Percentiles rank a stretch among this genome's conserved stretches.
Conservation (phyloP, 2,113 vertebrate species). For the Columba livia region DNA sequence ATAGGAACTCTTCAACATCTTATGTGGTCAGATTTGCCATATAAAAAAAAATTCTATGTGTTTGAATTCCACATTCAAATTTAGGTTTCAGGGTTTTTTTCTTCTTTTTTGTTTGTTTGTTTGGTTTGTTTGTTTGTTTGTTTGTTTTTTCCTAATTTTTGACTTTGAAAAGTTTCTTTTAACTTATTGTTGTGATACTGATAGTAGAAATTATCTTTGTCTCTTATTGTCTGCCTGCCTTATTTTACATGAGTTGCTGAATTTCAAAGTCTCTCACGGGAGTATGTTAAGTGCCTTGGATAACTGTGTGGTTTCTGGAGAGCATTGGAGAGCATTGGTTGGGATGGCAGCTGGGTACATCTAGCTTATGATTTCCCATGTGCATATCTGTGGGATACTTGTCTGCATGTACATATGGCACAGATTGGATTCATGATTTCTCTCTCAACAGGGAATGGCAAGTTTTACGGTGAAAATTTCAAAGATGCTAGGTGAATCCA, state of each 20-base stretch:
- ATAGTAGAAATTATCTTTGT: not conserved
- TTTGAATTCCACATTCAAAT: not conserved
- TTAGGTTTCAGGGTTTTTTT: not conserved
- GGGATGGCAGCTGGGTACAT: not conserved
- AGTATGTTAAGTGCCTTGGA: not conserved
- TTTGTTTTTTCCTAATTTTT: not conserved
- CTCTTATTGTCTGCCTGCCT: not conserved
- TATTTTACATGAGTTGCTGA: not conserved
- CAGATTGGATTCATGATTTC: not conserved
- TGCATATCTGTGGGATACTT: not conserved
- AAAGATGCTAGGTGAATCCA: not conserved
- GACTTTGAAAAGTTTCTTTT: not conserved
- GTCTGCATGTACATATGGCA: not conserved
- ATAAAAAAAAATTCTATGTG: not conserved
- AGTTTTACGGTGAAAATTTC: not conserved
- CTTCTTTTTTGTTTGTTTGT: too few species aligned
- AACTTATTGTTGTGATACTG: not conserved
- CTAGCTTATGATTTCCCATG: not conserved
- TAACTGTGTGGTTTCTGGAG: not conserved
- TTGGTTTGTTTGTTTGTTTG: too few species aligned
- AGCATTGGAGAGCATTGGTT: not conserved
- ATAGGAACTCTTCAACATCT: not conserved
- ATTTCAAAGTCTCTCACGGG: not conserved
- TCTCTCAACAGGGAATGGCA: not conserved
- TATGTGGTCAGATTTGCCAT: not conserved